Base-by-base conservation (phyloP, 2,113 vertebrate species). In the Chionis minor region DNA sequence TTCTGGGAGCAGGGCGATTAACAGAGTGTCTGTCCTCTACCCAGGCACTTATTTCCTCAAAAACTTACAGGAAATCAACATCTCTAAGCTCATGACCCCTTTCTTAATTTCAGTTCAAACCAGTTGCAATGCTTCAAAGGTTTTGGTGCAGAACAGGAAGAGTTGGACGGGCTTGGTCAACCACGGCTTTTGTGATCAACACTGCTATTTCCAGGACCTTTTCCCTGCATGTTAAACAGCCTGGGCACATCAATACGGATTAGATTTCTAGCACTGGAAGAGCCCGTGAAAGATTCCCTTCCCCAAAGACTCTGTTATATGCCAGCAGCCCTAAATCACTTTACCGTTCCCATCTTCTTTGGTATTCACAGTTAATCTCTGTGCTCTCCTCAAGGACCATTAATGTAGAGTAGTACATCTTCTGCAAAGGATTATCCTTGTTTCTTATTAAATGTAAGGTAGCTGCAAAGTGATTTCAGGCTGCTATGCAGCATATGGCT, bases 121-220 rank as follows among this genome's bases (percentile, higher is more conserved):
- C 17, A 26, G 5, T 8, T 42, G 55, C 14, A 52, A 56, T 59
- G 26, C 44, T 88, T 59, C 35, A 33, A 70, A 58, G 30, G 19
- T 44, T 91, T 77, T 52, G 23, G 30, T 30, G 66, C 35, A 65
- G 38, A n/a, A 42, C 7, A 85, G 47, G 62, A 81, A 24, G 70
- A 55, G 51, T 52, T 0, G 0, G 45, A 56, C 40, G 52, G 22
- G 8, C 8, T 51, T 3, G 4, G 17, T 71, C 47, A 66, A 4
- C 13, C 33, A 33, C 30, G 71, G 56, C 30, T 38, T 55, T 67
- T 71, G 38, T 17, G 5, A 2, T 55, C 66, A 47, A 4, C 0
- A 0, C 16, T 28, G 23, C 59, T 56, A 4, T 55, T 81, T 92
- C 28, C 62, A 63, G 38, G 22, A n/a, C 24, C 14, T 47, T 63